phyloP scores from a whole-genome alignment of 2,113 vertebrate genomes.

The Puffinus mauretanicus region DNA sequence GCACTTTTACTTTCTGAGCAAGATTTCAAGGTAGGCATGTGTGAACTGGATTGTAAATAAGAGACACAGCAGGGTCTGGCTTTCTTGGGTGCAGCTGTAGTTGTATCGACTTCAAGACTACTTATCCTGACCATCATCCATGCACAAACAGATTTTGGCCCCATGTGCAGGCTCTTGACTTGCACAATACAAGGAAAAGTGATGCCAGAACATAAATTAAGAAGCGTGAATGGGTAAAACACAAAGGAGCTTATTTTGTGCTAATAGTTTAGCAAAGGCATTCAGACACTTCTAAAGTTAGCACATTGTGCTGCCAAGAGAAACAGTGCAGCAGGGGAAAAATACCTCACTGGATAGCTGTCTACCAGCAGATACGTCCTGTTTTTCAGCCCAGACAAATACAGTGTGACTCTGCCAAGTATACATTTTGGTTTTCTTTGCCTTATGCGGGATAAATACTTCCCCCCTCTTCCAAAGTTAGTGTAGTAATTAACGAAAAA shows the following conservation, averaged over 20 bases:
- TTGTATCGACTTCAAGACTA: neutral
- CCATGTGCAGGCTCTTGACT: neutral
- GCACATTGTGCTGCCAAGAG: slow-evolving; percentile 54
- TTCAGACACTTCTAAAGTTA: slow-evolving; percentile 69
- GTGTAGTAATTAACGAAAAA: neutral
- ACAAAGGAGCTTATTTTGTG: slow-evolving; percentile 57
- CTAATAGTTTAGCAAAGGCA: slow-evolving; percentile 54
- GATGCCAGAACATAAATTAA: slow-evolving; percentile 52
- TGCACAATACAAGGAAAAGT: slow-evolving; percentile 64
- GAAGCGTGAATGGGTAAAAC: slow-evolving; percentile 46
- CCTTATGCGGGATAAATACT: slow-evolving; percentile 41
- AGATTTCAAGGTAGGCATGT: neutral
- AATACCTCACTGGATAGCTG: slow-evolving; percentile 55
- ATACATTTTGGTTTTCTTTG: neutral
- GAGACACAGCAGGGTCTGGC: neutral
- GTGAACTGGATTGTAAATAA: neutral
- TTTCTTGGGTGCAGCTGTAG: neutral
- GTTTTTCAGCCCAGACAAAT: slow-evolving; percentile 54
- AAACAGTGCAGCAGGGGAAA: slow-evolving; percentile 59
- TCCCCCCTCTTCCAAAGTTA: neutral
- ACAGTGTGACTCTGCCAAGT: slow-evolving; percentile 6
- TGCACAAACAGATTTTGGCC: slow-evolving; percentile 16
- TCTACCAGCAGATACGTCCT: slow-evolving; percentile 61
- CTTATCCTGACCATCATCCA: accelerated
- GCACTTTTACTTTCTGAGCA: neutral